phyloP scores from a whole-genome alignment of 2,888 invertebrate species.

The Orthonychiurus folsomi region DNA sequence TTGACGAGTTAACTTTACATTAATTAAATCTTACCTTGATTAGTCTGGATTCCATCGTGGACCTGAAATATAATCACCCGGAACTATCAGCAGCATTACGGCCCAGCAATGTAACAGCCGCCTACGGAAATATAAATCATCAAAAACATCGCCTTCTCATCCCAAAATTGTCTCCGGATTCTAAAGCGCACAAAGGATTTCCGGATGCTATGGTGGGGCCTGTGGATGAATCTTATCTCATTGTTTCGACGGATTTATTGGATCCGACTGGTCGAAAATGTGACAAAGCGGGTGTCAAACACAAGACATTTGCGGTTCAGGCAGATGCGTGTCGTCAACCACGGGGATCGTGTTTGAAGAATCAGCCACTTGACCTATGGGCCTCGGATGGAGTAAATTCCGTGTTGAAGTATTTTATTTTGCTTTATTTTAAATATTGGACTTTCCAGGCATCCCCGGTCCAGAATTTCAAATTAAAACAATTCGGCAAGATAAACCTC shows the following conservation, averaged over 20 bases:
- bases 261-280: not conserved
- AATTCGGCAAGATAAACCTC: not conserved
- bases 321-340: not conserved
- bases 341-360: not conserved
- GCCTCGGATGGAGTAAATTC: not conserved
- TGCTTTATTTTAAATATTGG: too few relatives aligned
- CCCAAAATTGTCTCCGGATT: not conserved
- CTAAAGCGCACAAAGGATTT: not conserved
- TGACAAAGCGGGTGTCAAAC: not conserved
- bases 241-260: not conserved
- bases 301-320: not conserved
- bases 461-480: slow-evolving; percentile 1
- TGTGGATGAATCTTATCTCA: not conserved
- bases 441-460: too few relatives aligned
- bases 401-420: too few relatives aligned
- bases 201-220: not conserved
- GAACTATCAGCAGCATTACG: too few relatives aligned
- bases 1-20: too few relatives aligned
- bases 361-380: not conserved
- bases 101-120: too few relatives aligned
- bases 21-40: too few relatives aligned
- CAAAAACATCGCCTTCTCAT: too few relatives aligned
- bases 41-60: too few relatives aligned
- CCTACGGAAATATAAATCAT: too few relatives aligned
- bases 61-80: too few relatives aligned